These are phyloP conservation scores for Pseudomyrmex gracilis DNA, from an alignment of 1,140 invertebrate genomes.

Conservation along the genomic window DNA sequence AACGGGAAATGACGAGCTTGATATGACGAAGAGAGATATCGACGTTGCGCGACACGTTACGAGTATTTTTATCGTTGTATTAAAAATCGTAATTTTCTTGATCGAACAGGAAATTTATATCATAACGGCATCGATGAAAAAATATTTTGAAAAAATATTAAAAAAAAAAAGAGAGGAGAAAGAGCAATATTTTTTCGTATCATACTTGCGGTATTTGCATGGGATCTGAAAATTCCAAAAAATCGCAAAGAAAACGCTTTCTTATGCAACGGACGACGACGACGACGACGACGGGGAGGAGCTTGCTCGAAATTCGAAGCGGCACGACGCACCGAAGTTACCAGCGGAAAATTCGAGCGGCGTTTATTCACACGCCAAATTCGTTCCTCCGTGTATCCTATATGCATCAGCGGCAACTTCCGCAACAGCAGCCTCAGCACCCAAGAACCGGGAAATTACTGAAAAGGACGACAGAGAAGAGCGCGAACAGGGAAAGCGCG, in stretches of 20 bases:
- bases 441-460: slow-evolving; percentile 61
- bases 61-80: too few species aligned
- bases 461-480: slow-evolving; percentile 54
- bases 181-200: not conserved
- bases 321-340: slow-evolving; percentile 51
- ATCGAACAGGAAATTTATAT: not conserved
- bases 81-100: not conserved
- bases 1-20: too few species aligned
- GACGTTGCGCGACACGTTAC: too few species aligned
- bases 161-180: not conserved
- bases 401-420: slow-evolving; percentile 49
- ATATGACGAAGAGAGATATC: too few species aligned
- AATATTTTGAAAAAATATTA: not conserved
- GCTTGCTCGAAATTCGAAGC: slow-evolving; percentile 48
- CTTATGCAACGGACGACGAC: slow-evolving; percentile 33
- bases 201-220: not conserved
- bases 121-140: not conserved
- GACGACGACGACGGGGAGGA: slow-evolving; percentile 9
- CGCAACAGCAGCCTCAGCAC: slow-evolving; percentile 27
- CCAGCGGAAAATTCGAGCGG: slow-evolving; percentile 43
- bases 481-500: slow-evolving; percentile 35
- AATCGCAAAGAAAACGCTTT: slow-evolving; percentile 18
- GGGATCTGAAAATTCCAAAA: slow-evolving; percentile 10
- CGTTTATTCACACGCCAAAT: slow-evolving; percentile 45
- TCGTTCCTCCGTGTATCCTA: slow-evolving; percentile 50